Conservation (phyloP, 2,113 vertebrate species). For the Gobius niger region DNA sequence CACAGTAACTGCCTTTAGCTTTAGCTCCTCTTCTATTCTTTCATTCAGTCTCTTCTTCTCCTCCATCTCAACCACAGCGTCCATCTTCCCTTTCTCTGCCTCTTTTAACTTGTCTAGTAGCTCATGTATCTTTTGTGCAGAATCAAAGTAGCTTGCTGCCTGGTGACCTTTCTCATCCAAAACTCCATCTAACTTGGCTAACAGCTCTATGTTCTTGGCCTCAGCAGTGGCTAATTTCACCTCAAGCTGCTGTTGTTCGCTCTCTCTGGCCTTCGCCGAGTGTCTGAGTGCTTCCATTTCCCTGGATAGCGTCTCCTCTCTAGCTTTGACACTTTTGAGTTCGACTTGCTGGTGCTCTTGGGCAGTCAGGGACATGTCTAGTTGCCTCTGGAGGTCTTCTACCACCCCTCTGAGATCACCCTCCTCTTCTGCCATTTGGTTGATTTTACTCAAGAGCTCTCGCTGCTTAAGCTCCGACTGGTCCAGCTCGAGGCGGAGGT, state of each 20-base stretch:
- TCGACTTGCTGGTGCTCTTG: constrained; percentile 70
- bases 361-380: constrained; percentile 75
- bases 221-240: constrained; percentile 70
- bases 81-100: constrained; percentile 76
- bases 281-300: constrained; percentile 70
- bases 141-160: constrained; percentile 69
- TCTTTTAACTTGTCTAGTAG: constrained; percentile 80
- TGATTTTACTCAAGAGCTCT: constrained; percentile 77
- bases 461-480: constrained; percentile 87
- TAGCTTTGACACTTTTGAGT: constrained; percentile 48
- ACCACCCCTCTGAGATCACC: constrained; percentile 79
- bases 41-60: constrained; percentile 72
- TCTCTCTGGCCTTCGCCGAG: constrained; percentile 53
- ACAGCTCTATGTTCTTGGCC: constrained; percentile 73
- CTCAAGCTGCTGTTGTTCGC: constrained; percentile 64
- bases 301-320: constrained; percentile 66
- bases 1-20: constrained; percentile 71
- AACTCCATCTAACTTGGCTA: constrained; percentile 65
- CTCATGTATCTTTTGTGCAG: constrained; percentile 76
- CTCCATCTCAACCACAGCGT: constrained; percentile 67
- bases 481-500: constrained; percentile 90
- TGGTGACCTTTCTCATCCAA: constrained; percentile 75
- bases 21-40: constrained; percentile 75
- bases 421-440: constrained; percentile 84
- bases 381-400: constrained; percentile 82